These are phyloP conservation scores for Enteromius viviparus DNA, from an alignment of 2,797 vertebrate species.

Conservation along the genomic window DNA sequence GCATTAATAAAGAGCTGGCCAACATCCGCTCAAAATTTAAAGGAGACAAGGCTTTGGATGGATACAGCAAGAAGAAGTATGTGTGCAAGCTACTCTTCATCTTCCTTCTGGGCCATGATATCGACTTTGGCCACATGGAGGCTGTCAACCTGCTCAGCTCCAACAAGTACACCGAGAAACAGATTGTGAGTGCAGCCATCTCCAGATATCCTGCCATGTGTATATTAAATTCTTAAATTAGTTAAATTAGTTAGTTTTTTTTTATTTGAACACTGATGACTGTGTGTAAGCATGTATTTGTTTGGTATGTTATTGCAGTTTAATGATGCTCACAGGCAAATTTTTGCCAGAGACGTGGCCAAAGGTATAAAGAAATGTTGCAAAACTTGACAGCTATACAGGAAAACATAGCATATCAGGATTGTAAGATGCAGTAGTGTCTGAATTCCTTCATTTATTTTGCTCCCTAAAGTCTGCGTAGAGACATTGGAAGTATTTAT, in stretches of 20 bases:
- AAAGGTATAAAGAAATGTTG: not conserved
- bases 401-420: not conserved
- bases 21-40: constrained; percentile 95
- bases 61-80: constrained; percentile 92
- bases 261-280: not conserved
- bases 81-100: constrained; percentile 94
- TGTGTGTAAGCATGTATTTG: not conserved
- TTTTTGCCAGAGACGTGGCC: not conserved
- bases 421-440: not conserved
- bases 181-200: constrained; percentile 80
- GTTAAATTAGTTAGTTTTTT: not conserved
- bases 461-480: not conserved
- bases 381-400: not conserved
- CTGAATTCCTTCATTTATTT: not conserved
- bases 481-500: not conserved
- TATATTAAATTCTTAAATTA: not conserved
- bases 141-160: constrained; percentile 92
- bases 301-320: constrained; percentile 1
- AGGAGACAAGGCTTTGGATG: constrained; percentile 84
- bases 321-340: not conserved
- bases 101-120: constrained; percentile 90
- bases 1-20: constrained; percentile 93
- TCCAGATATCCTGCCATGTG: constrained; percentile 2
- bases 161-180: constrained; percentile 93
- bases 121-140: constrained; percentile 94